A percentile compares a stretch with the other conserved stretches of the same genome.
Evolutionary conservation across 2,888 invertebrate genomes (phyloP).

Genomic region (Drosophila koepferae): DNA sequence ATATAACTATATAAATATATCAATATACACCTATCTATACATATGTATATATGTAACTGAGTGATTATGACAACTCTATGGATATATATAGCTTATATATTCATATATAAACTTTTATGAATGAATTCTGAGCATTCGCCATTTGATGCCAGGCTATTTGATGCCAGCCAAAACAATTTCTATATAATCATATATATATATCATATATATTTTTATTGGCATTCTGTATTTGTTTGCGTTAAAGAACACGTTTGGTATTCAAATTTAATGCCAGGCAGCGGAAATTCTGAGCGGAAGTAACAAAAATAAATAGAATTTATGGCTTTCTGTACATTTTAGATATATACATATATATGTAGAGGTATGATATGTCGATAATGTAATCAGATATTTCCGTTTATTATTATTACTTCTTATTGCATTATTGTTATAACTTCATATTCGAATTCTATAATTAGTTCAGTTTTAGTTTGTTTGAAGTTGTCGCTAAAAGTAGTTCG

Average conservation of each 20-base stretch:
- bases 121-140: slow-evolving; percentile 54
- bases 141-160: slow-evolving; percentile 43
- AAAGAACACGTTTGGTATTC: slow-evolving; percentile 18
- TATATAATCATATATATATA: slow-evolving; percentile 6
- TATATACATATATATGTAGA: slow-evolving; percentile 1
- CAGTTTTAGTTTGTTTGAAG: not conserved
- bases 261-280: slow-evolving; percentile 30
- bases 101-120: slow-evolving; percentile 50
- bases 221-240: slow-evolving; percentile 23
- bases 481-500: slow-evolving; percentile 12
- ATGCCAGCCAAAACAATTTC: slow-evolving; percentile 12
- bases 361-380: not conserved
- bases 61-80: slow-evolving; percentile 77
- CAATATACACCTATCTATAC: not conserved
- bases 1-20: slow-evolving; percentile 9
- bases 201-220: slow-evolving; percentile 15
- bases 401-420: not conserved
- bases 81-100: slow-evolving; percentile 28
- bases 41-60: slow-evolving; percentile 48
- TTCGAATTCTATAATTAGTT: slow-evolving; percentile 3
- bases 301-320: slow-evolving; percentile 12
- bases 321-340: not conserved
- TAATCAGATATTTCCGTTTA: not conserved
- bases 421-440: not conserved
- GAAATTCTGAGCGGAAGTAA: slow-evolving; percentile 64